Evolutionary conservation across 2,797 vertebrate species (phyloP).

Genomic region (Epinephelus awoara): DNA sequence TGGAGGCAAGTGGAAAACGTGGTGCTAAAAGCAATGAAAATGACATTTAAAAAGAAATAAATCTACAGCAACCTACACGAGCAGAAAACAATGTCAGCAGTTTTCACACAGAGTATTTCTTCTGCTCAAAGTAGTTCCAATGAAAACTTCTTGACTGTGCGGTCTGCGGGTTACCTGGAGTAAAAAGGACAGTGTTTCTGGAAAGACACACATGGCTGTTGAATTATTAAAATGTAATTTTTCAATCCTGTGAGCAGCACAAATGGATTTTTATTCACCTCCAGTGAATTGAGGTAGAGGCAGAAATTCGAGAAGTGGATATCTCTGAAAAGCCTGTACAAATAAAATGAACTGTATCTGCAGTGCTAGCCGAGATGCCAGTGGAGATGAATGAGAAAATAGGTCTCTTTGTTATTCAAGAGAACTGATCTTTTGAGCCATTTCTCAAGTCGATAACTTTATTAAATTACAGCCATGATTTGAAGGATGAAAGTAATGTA

Average conservation of each 20-base stretch:
- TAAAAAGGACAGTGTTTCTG: slow-evolving; percentile 20
- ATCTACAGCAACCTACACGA: too few species aligned
- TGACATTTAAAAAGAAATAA: neutral
- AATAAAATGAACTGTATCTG: too few species aligned
- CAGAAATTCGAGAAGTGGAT: slow-evolving; percentile 1
- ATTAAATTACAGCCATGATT: neutral
- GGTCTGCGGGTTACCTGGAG: slow-evolving; percentile 4
- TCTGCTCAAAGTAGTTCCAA: neutral
- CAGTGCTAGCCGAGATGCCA: neutral
- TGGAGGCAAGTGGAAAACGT: neutral
- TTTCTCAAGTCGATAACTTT: neutral
- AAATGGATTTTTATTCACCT: slow-evolving; percentile 7
- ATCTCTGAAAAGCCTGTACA: neutral
- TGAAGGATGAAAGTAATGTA: neutral
- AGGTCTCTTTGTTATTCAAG: too few species aligned
- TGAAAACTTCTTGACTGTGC: slow-evolving; percentile 4
- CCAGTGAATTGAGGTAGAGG: neutral
- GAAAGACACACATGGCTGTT: slow-evolving; percentile 21
- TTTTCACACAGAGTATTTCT: neutral
- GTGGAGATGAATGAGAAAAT: neutral
- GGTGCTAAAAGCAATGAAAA: neutral
- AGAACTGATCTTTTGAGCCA: neutral
- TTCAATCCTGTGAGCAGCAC: slow-evolving; percentile 15
- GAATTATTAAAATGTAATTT: slow-evolving; percentile 46
- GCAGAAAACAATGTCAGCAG: neutral